Base-by-base conservation (phyloP, 2,888 invertebrate species). In the Phaonia tiefii region DNA sequence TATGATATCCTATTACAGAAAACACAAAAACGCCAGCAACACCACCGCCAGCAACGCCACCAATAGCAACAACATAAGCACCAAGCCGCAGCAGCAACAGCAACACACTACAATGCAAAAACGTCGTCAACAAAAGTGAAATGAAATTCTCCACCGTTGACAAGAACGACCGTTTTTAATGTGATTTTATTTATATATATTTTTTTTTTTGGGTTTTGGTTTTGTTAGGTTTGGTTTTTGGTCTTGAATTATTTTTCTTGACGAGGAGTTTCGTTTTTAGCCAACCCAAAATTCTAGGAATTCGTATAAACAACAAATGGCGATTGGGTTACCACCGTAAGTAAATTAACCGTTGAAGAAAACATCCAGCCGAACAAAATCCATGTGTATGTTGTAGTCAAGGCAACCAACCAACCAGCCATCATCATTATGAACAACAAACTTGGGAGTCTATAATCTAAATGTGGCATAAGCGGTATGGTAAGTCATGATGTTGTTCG, bases 1-100 rank as follows among this genome's bases (percentile, higher is more conserved):
- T 51, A 75, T 49, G 42, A 51, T 75, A 75, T 75, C 75, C 69
- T 75, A 75, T 75, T 75, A 75, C 75, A 39, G 26, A 67, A 75
- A 58, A 44, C 56, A 37, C 26, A 17, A 58, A 46, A 63, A 74
- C 42, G 39, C 17, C n/a, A 60, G 8, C 20, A 20, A 11, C 42
- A 42, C 13, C 17, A 60, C 17, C 26, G 13, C 26, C 26, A 22
- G 10, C 22, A 44, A 2, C n/a, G 44, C 4, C 44, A 20, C 17
- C 7, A 51, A 25, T 11, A 22, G 13, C 25, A 54, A 22, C 51
- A 1, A 20, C 51, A 51, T 4, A n/a, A n/a, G n/a, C n/a, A n/a
- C n/a, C n/a, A n/a, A n/a, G n/a, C n/a, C n/a, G n/a, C 54, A 22
- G 22, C n/a, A 44, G 44, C 44, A 44, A 44, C n/a, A n/a, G 44